Evolutionary conservation across 1,140 invertebrate species (phyloP).

Genomic region (Aphelenchoides fujianensis): DNA sequence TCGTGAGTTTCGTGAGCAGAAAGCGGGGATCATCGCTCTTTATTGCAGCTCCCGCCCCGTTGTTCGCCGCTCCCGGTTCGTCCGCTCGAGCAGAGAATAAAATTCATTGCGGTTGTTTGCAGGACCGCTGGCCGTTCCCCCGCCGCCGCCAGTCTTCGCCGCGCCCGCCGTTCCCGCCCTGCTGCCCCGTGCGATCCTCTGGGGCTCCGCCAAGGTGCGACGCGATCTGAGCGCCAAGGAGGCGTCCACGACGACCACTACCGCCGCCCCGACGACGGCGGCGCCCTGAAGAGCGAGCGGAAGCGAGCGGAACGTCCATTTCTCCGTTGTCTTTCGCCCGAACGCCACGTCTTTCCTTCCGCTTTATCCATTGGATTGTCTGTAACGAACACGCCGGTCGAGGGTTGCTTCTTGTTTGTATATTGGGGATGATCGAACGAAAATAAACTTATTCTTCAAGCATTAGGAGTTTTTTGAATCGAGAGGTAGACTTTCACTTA

Average conservation of each 20-base stretch:
- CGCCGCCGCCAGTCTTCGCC: not conserved
- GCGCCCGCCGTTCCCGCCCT: not conserved
- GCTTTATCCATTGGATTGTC: no score
- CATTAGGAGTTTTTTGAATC: no score
- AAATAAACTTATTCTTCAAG: not conserved
- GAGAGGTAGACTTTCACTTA: no score
- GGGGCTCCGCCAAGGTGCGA: not conserved
- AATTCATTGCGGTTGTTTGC: no score
- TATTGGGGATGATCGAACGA: not conserved
- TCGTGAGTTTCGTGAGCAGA: no score
- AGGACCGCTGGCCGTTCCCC: not conserved
- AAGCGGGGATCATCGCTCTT: no score
- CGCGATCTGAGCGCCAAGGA: slow-evolving; percentile 8
- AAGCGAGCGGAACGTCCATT: no score
- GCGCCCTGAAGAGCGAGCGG: no score
- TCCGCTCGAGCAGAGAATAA: not conserved
- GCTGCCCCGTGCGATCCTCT: not conserved
- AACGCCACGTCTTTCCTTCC: no score
- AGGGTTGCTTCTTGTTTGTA: no score
- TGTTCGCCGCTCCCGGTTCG: not conserved
- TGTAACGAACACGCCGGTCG: no score
- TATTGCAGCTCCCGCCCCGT: not conserved
- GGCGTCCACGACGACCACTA: not conserved
- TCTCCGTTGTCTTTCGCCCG: no score
- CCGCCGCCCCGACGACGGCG: not conserved